phyloP scores from a whole-genome alignment of 2,113 vertebrate genomes.

The Limnothrissa miodon region DNA sequence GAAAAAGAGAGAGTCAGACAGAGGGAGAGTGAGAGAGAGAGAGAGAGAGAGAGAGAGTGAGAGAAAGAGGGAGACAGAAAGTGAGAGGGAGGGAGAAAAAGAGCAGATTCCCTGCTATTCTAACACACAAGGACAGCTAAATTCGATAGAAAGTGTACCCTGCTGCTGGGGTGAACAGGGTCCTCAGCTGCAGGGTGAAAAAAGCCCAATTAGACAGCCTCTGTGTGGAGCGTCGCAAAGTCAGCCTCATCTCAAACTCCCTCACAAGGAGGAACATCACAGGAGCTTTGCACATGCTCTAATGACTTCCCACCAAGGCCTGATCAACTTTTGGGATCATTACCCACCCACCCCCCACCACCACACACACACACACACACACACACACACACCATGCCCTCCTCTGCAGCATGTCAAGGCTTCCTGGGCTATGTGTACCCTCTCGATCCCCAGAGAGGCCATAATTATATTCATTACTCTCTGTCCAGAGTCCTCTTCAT shows the following conservation, averaged over 20 bases:
- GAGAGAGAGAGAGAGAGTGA: neutral
- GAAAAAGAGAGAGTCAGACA: neutral
- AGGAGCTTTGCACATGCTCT: neutral
- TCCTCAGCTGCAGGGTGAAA: slow-evolving; percentile 7
- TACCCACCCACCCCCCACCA: slow-evolving; percentile 21
- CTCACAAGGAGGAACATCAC: neutral
- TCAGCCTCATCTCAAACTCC: neutral
- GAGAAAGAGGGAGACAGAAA: too few relatives aligned
- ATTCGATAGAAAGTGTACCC: slow-evolving; percentile 4
- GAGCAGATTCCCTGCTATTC: slow-evolving; percentile 1
- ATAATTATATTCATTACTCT: slow-evolving; percentile 24
- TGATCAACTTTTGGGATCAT: slow-evolving; percentile 29
- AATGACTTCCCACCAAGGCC: slow-evolving; percentile 21
- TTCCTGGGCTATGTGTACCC: neutral
- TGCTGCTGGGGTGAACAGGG: neutral
- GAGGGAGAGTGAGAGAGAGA: neutral
- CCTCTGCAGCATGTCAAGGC: neutral
- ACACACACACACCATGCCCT: neutral
- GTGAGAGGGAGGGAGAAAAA: neutral
- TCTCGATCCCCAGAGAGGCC: neutral
- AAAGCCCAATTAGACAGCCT: slow-evolving; percentile 6
- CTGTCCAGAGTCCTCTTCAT: neutral
- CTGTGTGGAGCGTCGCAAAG: neutral
- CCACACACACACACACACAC: too few relatives aligned
- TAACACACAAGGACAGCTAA: slow-evolving; percentile 19